Percentiles rank a stretch among this genome's conserved stretches.
Conservation (phyloP, 2,888 invertebrate genomes). For the Noctuana brunneofusca region DNA sequence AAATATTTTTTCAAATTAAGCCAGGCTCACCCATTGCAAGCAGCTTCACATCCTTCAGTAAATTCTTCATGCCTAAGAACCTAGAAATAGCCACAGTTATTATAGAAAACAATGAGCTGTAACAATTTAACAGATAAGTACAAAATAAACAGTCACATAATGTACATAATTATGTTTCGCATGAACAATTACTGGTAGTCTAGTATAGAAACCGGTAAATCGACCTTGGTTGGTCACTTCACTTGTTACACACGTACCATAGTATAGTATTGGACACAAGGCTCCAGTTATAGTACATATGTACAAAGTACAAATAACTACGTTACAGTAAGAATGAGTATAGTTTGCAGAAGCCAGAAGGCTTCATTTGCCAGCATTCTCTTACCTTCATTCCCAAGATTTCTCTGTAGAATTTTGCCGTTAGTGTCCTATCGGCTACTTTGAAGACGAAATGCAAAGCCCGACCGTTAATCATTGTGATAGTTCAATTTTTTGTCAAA, state of each 20-base stretch:
- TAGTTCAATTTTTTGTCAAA: background rate
- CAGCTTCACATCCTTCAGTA: slow-evolving; percentile 96
- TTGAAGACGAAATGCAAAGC: slow-evolving; percentile 98
- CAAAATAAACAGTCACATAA: slow-evolving; percentile 3
- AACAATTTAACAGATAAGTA: background rate
- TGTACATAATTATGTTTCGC: slow-evolving; percentile 3
- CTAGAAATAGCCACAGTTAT: slow-evolving; percentile 63
- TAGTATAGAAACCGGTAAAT: slow-evolving; percentile 18
- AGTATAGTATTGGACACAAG: background rate
- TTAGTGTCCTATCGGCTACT: slow-evolving; percentile 93
- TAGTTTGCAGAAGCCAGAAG: background rate
- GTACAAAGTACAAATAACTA: background rate
- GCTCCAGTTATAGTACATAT: background rate
- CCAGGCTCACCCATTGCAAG: slow-evolving; percentile 94
- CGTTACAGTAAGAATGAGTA: background rate
- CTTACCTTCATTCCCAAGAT: slow-evolving; percentile 97
- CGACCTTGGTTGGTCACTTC: slow-evolving; percentile 14
- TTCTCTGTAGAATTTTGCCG: slow-evolving; percentile 93
- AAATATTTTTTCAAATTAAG: too few species aligned
- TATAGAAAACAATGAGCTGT: background rate
- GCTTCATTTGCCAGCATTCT: background rate
- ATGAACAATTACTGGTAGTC: slow-evolving; percentile 1
- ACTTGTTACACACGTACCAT: too few species aligned
- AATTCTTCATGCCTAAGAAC: slow-evolving; percentile 98
- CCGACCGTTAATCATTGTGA: slow-evolving; percentile 85